Evolutionary conservation across 2,113 vertebrate genomes (phyloP), one percentile per base, ranked within the genome.

Genomic region (Peromyscus californicus): DNA sequence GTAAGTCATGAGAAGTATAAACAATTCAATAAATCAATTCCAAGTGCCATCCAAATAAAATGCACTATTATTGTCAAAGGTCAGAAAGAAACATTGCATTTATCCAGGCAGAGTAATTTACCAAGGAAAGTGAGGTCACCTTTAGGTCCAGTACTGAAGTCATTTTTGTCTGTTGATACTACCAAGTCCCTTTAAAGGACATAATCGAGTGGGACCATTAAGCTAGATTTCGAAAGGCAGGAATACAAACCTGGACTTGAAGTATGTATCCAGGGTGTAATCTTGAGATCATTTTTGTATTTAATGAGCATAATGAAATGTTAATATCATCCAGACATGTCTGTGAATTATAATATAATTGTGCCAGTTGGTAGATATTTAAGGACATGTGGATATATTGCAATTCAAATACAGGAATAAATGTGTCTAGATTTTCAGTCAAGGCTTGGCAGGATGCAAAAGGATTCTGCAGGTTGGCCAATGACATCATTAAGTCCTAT

Each of bases 271-370:
- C 67, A 94, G 57, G 75, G 79, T 57, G 79, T 65, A 83, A 93
- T 89, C 69, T 87, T 93, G 75, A 93, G 89, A 76, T 97, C 45
- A 96, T 45, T 84, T 48, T 85, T 39, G 57, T 79, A 83, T 89
- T 72, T 93, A 97, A 94, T 63, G 72, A 83, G 61, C 91, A 94
- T 70, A 91, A 39, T 95, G 75, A 95, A 96, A 94, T 88, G 74
- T 24, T 88, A 63, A 57, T 57, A 63, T 92, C 84, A 93, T 42
- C 72, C 45, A 95, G 86, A 95, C 85, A 54, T 59, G 13, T n/a
- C 70, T n/a, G 91, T 74, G 79, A 74, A 93, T 57, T 88, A 42
- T 26, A 88, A 89, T 72, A 70, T 75, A 94, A 92, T 72, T 96
- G 90, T 45, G 33, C 74, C 45, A 88, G 21, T 61, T 91, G 76